Base-by-base conservation (phyloP, 2,113 vertebrate genomes). In the Peromyscus leucopus region DNA sequence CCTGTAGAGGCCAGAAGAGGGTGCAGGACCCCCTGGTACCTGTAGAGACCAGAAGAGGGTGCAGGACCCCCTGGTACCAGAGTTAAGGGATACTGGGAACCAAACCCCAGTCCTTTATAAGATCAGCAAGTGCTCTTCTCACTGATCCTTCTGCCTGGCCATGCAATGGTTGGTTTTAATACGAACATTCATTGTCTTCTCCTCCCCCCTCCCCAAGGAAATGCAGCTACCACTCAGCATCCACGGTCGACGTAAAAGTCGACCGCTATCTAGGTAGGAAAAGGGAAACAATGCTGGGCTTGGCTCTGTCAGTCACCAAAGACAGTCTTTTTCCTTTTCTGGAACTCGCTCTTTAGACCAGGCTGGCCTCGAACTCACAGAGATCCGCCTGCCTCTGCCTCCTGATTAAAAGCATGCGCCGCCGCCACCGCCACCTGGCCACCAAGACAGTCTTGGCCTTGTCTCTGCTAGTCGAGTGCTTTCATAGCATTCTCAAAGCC, bases 191-290 rank as follows among this genome's bases (percentile, higher is more conserved):
- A 11, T 12, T 78, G 42, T 11, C 26, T 72, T 39, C 46, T 74
- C 88, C 63, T 65, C 26, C 75, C 42, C 42, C 65, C 59, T 13
- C n/a, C 0, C 21, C 46, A 19, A 59, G 74, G 63, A 92, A 57
- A 78, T 1, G 16, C n/a, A 17, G 33, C 36, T 42, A 24, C 48
- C 28, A 31, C 12, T 48, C n/a, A 69, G 67, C 21, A 21, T 42
- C 26, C 31, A 6, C 3, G 1, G 16, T 36, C 22, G 26, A 28
- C 2, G 6, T 2, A 10, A 69, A 4, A 7, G 57, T 7, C 8
- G 51, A 19, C 7, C 48, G 16, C 33, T 6, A 42, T 89, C 71
- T 84, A 6, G 5, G 21, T 33, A 84, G 59, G 17, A 79, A 57
- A 79, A 16, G 9, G 31, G 28, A n/a, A 31, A 39, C 7, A 55